Evolutionary conservation across 2,113 vertebrate species (phyloP), one percentile per base, ranked within the genome.

Genomic region (Poicephalus gulielmi): DNA sequence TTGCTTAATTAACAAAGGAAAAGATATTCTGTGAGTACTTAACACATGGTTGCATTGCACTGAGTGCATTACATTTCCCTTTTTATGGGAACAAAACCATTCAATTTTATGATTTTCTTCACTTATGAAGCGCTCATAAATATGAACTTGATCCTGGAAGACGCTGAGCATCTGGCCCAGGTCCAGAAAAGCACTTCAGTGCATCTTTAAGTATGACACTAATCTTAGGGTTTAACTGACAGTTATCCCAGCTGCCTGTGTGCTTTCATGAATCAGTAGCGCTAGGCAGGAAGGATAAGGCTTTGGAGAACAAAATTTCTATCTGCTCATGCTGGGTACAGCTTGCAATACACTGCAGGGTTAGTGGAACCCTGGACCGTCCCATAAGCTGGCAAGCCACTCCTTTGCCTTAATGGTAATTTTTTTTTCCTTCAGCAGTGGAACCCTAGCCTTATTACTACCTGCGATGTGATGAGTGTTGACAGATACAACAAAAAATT

Each of bases 81-180:
- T 83, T 94, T 89, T 82, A 93, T 93, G 50, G 35, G 49, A 88
- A 86, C 14, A 83, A 83, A 88, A 12, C 24, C 41, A 46, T 94
- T 92, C 63, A 53, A 41, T 83, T 96, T 95, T 90, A 96, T 86
- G 39, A 80, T 88, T 94, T 93, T 93, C 71, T 75, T 96, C 86
- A 77, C 59, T 92, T 80, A 80, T 3, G 24, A 95, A 93, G 24
- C 75, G 77, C 76, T 92, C 59, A 53, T 95, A 90, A 90, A 88
- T 88, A 88, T 49, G 88, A 94, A 86, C 79, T 88, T 67, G 35
- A 86, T 92, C 37, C 63, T 94, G 31, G 46, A 93, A 85, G 71
- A 74, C 15, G 59, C 31, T 70, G 49, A 92, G 53, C n/a, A 49
- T 57, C 83, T 96, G 96, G 88, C 68, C 14, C 14, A 17, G 17